Evolutionary conservation across 2,888 invertebrate species (phyloP).

Genomic region (Hydrotaea cyrtoneurina): DNA sequence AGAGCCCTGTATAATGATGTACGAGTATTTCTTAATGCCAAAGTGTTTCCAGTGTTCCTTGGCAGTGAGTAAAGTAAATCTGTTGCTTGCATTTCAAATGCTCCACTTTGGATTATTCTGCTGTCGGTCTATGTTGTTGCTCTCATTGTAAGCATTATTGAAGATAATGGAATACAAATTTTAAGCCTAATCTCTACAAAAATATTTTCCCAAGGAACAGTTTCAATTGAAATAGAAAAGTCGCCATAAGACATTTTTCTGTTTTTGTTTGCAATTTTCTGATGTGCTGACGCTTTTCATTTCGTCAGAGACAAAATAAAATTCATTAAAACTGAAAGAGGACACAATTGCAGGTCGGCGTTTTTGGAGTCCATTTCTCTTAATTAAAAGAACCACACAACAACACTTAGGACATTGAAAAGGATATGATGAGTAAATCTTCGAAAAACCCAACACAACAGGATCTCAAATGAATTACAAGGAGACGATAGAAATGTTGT

Average conservation of each 20-base stretch:
- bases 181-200: conserved; percentile 50
- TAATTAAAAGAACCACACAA: no score
- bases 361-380: background rate
- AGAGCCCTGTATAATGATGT: conserved; percentile 33
- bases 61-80: conserved; percentile 37
- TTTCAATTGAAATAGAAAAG: conserved; percentile 30
- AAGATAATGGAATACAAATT: conserved; percentile 50
- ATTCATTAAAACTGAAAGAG: background rate
- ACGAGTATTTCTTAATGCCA: conserved; percentile 31
- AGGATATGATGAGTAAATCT: no score
- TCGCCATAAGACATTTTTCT: conserved; percentile 13
- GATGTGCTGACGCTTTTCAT: conserved; percentile 33
- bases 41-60: conserved; percentile 19
- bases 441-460: no score
- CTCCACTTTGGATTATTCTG: background rate
- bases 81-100: conserved; percentile 57
- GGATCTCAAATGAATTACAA: no score
- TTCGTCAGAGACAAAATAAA: background rate
- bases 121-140: conserved; percentile 6
- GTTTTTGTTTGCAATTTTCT: background rate
- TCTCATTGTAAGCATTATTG: conserved; percentile 46
- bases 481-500: no score
- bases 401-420: no score
- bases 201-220: conserved; percentile 44
- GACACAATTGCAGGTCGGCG: conserved; percentile 10